Percentiles rank a stretch among this genome's conserved stretches.
phyloP scores from a whole-genome alignment of 2,797 vertebrate species.

The Danio jaintianensis region DNA sequence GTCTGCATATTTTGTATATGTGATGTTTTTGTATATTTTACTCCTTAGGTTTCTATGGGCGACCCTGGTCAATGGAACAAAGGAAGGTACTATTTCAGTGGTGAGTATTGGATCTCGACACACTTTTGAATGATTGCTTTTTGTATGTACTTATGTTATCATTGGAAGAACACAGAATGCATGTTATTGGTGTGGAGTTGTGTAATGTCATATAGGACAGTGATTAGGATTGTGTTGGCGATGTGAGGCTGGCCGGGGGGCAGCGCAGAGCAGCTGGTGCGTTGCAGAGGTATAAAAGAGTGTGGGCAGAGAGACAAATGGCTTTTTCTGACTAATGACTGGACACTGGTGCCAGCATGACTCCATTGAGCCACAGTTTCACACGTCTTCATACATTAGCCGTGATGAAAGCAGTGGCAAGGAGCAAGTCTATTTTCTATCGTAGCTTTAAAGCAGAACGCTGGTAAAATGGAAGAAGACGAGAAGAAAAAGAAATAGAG shows the following conservation, averaged over 20 bases:
- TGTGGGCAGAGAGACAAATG: slow-evolving; percentile 43
- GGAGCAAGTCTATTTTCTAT: slow-evolving; percentile 48
- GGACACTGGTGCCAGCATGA: slow-evolving; percentile 49
- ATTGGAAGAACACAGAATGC: neutral
- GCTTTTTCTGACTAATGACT: slow-evolving; percentile 45
- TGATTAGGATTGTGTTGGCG: slow-evolving; percentile 26
- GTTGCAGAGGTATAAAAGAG: neutral
- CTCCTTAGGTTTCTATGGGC: slow-evolving; percentile 85
- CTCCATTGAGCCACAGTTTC: slow-evolving; percentile 52
- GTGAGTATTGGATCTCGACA: slow-evolving; percentile 70
- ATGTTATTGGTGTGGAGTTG: neutral
- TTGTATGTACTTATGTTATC: neutral
- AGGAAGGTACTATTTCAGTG: slow-evolving; percentile 88
- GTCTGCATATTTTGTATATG: slow-evolving; percentile 14
- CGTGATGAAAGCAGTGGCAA: slow-evolving; percentile 57
- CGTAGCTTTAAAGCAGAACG: neutral
- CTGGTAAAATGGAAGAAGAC: neutral
- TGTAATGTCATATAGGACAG: neutral
- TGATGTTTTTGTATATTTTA: slow-evolving; percentile 17
- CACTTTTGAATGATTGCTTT: neutral
- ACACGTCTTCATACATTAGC: slow-evolving; percentile 45
- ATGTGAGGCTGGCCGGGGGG: slow-evolving; percentile 19
- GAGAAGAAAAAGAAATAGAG: neutral
- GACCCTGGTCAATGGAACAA: slow-evolving; percentile 89
- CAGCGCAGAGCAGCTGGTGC: slow-evolving; percentile 29